A percentile compares a stretch with the other conserved stretches of the same genome.
Conservation (phyloP, 2,888 invertebrate species). For the Meandrusa payeni region DNA sequence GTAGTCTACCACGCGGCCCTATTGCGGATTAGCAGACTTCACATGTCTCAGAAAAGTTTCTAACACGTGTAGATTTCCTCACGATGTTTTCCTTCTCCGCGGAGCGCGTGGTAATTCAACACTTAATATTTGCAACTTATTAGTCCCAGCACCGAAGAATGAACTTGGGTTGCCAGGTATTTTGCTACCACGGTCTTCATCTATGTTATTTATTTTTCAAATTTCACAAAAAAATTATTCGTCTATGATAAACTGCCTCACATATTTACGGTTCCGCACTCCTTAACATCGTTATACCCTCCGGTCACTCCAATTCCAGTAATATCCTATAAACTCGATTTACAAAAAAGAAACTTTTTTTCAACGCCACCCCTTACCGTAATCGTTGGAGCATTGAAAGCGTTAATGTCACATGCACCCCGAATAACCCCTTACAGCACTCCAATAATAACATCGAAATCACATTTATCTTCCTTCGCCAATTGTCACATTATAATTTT, state of each 20-base stretch:
- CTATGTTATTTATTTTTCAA: too few species aligned
- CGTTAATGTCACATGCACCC: slow-evolving; percentile 54
- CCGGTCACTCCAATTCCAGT: slow-evolving; percentile 67
- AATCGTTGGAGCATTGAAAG: slow-evolving; percentile 55
- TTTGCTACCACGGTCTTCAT: too few species aligned
- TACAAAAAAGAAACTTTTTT: slow-evolving; percentile 60
- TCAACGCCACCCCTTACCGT: slow-evolving; percentile 42
- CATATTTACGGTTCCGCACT: slow-evolving; percentile 55
- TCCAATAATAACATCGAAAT: slow-evolving; percentile 48
- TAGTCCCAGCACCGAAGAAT: too few species aligned
- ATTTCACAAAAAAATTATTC: slow-evolving; percentile 46
- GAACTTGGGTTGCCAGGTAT: too few species aligned
- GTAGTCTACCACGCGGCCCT: too few species aligned
- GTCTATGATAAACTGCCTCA: slow-evolving; percentile 59
- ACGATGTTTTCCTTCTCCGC: too few species aligned
- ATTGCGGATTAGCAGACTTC: too few species aligned
- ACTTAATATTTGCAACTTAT: too few species aligned
- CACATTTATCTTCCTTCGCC: slow-evolving; percentile 46
- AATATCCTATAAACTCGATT: slow-evolving; percentile 71
- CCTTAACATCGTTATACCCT: slow-evolving; percentile 65
- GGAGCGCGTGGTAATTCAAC: too few species aligned
- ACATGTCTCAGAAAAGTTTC: too few species aligned
- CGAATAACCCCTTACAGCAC: slow-evolving; percentile 38
- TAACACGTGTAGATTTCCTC: too few species aligned
- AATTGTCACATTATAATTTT: slow-evolving; percentile 45